Evolutionary conservation across 1,140 invertebrate genomes (phyloP).

Genomic region (Apis dorsata): DNA sequence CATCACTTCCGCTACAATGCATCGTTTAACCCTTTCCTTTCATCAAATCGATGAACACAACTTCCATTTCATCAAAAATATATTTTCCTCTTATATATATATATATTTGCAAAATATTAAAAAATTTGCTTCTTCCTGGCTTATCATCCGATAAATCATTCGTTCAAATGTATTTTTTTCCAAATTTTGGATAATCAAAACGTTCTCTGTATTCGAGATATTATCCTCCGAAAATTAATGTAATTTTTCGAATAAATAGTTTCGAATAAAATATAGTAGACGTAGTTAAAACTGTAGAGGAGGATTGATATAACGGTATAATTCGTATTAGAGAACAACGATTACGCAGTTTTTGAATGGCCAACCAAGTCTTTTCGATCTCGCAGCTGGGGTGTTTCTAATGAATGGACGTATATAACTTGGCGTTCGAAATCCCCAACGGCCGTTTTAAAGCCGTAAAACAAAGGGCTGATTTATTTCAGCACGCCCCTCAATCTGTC

Average conservation of each 20-base stretch:
- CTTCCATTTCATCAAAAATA: no score
- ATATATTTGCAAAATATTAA: no score
- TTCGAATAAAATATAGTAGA: no score
- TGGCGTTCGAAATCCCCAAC: constrained; percentile 70
- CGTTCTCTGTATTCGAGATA: no score
- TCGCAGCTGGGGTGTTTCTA: constrained; percentile 71
- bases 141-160: no score
- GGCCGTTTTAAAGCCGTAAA: constrained; percentile 73
- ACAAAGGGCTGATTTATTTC: constrained; percentile 77
- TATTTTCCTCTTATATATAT: no score
- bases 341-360: constrained; percentile 46
- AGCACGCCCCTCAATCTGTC: constrained; percentile 71
- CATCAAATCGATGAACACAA: neutral
- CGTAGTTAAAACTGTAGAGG: neutral
- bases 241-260: neutral
- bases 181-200: no score
- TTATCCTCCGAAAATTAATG: no score
- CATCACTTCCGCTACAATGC: constrained; percentile 64
- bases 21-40: constrained; percentile 52
- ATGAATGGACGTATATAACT: constrained; percentile 70
- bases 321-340: neutral
- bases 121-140: no score
- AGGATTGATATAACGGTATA: neutral
- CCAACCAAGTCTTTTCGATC: constrained; percentile 56
- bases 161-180: no score